Percentiles rank a stretch among this genome's conserved stretches.
phyloP scores from a whole-genome alignment of 1,140 invertebrate species.

The Zaprionus nigranus region DNA sequence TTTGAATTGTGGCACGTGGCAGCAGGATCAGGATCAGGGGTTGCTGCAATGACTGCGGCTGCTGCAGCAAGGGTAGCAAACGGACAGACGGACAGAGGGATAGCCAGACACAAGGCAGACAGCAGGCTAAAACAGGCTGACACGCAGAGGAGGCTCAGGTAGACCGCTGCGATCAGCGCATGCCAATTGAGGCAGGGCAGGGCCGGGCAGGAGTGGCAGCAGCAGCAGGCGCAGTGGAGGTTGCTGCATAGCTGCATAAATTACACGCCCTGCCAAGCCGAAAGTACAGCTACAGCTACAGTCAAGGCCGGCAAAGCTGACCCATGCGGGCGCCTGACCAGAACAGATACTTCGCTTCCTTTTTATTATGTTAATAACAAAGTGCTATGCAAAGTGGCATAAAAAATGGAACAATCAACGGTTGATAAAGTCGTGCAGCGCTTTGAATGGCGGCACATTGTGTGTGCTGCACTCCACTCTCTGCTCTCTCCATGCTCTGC shows the following conservation, averaged over 20 bases:
- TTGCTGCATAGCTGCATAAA: constrained; percentile 67
- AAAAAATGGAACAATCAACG: constrained; percentile 44
- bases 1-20: constrained; percentile 77
- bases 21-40: constrained; percentile 49
- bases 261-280: constrained; percentile 57
- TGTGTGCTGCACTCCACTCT: constrained; percentile 12
- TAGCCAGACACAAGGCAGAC: constrained; percentile 2
- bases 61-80: constrained; percentile 58
- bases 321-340: constrained; percentile 44
- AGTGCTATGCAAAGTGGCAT: constrained; percentile 35
- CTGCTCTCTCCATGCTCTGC: constrained; percentile 11
- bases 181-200: constrained; percentile 40
- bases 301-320: constrained; percentile 8
- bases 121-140: constrained; percentile 28
- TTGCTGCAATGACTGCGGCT: constrained; percentile 32
- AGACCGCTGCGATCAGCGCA: constrained; percentile 32
- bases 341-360: constrained; percentile 24
- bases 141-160: constrained; percentile 56
- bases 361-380: constrained; percentile 37
- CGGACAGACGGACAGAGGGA: constrained; percentile 10
- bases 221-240: constrained; percentile 43
- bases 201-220: background rate
- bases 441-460: constrained; percentile 47
- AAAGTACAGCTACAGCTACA: constrained; percentile 37
- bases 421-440: constrained; percentile 27